Evolutionary conservation across 2,113 vertebrate genomes (phyloP), one percentile per base, ranked within the genome.

Genomic region (Anarhynchus alexandrinus): DNA sequence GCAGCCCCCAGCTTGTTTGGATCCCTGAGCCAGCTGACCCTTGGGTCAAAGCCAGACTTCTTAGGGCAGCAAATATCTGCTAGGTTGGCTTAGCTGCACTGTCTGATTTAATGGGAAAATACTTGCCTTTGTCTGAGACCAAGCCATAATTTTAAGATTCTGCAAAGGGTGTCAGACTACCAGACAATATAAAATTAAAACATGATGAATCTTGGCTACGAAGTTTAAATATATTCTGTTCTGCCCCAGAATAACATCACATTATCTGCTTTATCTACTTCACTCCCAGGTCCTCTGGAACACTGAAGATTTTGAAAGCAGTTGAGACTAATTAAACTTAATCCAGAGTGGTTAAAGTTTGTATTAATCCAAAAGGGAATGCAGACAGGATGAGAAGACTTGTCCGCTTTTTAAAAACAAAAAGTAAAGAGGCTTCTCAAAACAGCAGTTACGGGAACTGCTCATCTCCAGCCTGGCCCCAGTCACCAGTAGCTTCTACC

Each of bases 81-180:
- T 70, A 77, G 45, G 42, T 54, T 93, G 91, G 80, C 88, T 88
- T 69, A 73, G 80, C 23, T 90, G 73, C 52, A 61, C 65, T 52
- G 77, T 71, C 83, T 96, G 91, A 89, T 93, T 94, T 69, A 96
- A 89, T 79, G 78, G 84, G 81, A 96, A 96, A 97, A 91, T 65
- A 74, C 47, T 85, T 86, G 79, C 72, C 55, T 90, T 91, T 72
- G 61, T 80, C 76, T 76, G 91, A 94, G 45, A 80, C 8, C 3
- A 11, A 58, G 77, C 29, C 12, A 13, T 38, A 58, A 65, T 52
- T 94, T 82, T 67, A 91, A 69, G 78, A 73, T 89, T 93, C 40
- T 82, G 83, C 21, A 79, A 94, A 79, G 25, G 5, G 70, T 71
- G 38, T 91, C 49, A 91, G 82, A 82, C 81, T 72, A 84, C 36